phyloP scores from a whole-genome alignment of 2,113 vertebrate species.

The Alligator mississippiensis region DNA sequence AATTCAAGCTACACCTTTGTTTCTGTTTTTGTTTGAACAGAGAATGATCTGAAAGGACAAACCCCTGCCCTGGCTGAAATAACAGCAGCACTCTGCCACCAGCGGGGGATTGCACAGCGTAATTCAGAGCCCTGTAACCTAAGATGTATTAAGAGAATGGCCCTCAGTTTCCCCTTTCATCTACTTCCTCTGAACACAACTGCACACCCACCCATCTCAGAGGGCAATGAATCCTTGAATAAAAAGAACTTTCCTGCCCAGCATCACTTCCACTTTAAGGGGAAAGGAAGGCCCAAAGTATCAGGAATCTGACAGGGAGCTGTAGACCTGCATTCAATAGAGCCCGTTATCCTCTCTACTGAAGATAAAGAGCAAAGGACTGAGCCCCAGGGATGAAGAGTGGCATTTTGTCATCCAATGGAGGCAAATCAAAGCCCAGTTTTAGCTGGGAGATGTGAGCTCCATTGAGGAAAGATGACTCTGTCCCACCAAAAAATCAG shows the following conservation, averaged over 20 bases:
- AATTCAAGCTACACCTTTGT: not conserved
- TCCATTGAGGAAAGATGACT: not conserved
- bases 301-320: not conserved
- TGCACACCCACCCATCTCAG: not conserved
- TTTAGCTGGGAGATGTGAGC: not conserved
- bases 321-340: not conserved
- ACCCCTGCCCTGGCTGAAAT: no score
- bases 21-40: not conserved
- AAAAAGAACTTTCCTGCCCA: no score
- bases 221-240: not conserved
- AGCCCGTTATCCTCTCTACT: not conserved
- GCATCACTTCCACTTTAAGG: no score
- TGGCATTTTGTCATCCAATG: rapidly evolving
- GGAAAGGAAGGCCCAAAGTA: not conserved
- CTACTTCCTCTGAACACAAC: not conserved
- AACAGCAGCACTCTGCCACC: no score
- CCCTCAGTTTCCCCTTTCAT: not conserved
- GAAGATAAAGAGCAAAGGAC: not conserved
- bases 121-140: not conserved
- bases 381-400: not conserved
- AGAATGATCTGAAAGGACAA: not conserved
- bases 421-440: not conserved
- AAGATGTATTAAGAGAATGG: not conserved
- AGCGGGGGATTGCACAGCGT: no score
- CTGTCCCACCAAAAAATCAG: not conserved